Conservation (phyloP, 2,888 invertebrate species). For the Caenorhabditis auriculariae region DNA sequence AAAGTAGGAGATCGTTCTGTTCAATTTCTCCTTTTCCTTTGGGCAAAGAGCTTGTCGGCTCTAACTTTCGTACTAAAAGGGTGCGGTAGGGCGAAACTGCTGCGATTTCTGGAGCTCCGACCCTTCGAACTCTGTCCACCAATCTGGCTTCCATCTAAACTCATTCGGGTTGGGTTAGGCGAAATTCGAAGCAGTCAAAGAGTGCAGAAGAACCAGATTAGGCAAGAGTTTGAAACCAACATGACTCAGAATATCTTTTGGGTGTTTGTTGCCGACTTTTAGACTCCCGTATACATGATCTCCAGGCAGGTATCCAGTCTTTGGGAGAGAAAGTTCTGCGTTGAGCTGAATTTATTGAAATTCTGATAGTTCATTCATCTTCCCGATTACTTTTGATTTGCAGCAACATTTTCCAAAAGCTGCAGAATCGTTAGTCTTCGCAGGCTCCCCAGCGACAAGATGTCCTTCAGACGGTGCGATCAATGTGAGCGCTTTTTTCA, state of each 20-base stretch:
- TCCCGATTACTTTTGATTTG: conserved; percentile 38
- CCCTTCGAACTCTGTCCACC: conserved; percentile 41
- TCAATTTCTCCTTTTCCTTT: conserved; percentile 27
- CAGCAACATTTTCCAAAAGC: conserved; percentile 56
- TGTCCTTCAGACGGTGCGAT: conserved; percentile 47
- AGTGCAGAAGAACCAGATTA: background rate
- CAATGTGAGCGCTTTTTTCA: conserved; percentile 55
- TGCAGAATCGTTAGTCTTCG: conserved; percentile 39
- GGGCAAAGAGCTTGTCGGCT: conserved; percentile 13
- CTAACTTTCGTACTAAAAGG: conserved; percentile 25
- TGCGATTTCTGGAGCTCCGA: conserved; percentile 31
- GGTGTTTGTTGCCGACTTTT: conserved; percentile 45
- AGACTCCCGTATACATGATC: conserved; percentile 51
- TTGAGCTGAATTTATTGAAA: conserved; percentile 41
- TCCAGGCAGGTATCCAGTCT: conserved; percentile 54
- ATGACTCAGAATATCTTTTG: conserved; percentile 41
- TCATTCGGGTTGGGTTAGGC: background rate
- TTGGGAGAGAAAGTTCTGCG: conserved; percentile 51
- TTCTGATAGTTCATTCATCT: background rate
- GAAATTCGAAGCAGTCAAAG: too few relatives aligned
- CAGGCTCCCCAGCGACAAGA: conserved; percentile 46
- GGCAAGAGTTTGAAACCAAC: conserved; percentile 10
- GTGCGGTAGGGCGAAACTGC: conserved; percentile 34
- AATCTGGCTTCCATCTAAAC: conserved; percentile 44
- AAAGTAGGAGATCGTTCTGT: conserved; percentile 26